Evolutionary conservation across 2,113 vertebrate species (phyloP).

Genomic region (Hippocampus zosterae): DNA sequence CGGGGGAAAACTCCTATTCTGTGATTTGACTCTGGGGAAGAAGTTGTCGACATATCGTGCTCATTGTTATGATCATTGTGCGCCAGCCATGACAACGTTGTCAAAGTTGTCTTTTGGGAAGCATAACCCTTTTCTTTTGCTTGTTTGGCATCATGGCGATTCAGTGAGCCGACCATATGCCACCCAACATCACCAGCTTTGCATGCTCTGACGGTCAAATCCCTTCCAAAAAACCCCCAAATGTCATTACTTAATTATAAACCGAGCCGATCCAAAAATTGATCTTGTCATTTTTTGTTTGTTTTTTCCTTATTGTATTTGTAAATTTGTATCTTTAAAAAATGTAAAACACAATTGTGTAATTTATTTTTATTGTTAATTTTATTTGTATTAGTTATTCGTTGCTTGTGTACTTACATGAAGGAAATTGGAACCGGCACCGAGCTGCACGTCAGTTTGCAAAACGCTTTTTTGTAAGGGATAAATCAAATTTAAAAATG

Average conservation of each 20-base stretch:
- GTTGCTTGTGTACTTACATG: neutral
- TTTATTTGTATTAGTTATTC: no score
- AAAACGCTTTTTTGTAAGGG: neutral
- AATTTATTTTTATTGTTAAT: no score
- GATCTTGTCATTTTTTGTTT: neutral
- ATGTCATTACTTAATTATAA: no score
- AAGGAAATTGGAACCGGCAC: neutral
- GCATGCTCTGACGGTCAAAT: slow-evolving; percentile 43
- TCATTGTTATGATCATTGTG: slow-evolving; percentile 32
- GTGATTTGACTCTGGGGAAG: slow-evolving; percentile 10
- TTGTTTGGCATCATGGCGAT: slow-evolving; percentile 40
- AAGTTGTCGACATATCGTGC: slow-evolving; percentile 17
- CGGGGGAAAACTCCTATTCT: slow-evolving; percentile 16
- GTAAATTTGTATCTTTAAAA: no score
- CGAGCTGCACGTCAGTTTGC: neutral
- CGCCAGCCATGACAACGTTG: slow-evolving; percentile 10
- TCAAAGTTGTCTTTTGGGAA: neutral
- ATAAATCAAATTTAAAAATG: neutral
- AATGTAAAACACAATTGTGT: no score
- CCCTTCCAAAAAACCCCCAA: neutral
- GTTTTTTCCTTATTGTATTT: no score
- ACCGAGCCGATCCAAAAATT: neutral
- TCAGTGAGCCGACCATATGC: slow-evolving; percentile 18
- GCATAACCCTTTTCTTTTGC: slow-evolving; percentile 30
- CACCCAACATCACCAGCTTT: slow-evolving; percentile 46